A percentile compares a stretch with the other conserved stretches of the same genome.
Conservation (phyloP, 2,797 vertebrate species). For the Sebastes umbrosus region DNA sequence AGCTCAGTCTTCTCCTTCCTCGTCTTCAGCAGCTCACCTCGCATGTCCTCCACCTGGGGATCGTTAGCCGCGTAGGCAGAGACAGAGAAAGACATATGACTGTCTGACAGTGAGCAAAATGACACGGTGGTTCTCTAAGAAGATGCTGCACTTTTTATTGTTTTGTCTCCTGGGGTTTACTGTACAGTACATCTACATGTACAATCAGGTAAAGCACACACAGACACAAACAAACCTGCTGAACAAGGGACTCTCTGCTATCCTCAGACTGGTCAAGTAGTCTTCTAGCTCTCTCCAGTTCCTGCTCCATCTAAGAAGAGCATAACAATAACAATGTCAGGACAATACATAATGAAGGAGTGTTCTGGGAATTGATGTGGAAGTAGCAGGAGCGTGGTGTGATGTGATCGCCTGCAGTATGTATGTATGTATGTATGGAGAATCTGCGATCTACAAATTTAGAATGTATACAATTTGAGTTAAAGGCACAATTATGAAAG, state of each 20-base stretch:
- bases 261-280: conserved; percentile 88
- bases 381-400: neutral
- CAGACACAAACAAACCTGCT: conserved; percentile 83
- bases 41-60: conserved; percentile 89
- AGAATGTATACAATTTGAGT: neutral
- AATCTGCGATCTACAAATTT: neutral
- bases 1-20: conserved; percentile 83
- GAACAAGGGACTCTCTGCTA: conserved; percentile 85
- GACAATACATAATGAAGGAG: neutral
- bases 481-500: neutral
- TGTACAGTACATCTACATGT: neutral
- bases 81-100: conserved; percentile 14
- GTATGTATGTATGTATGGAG: neutral
- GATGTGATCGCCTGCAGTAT: neutral
- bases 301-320: conserved; percentile 83
- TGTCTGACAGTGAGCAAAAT: conserved; percentile 7
- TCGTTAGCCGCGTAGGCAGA: neutral
- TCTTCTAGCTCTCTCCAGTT: conserved; percentile 84
- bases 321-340: neutral
- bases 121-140: neutral
- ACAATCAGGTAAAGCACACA: conserved; percentile 3
- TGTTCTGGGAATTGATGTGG: neutral
- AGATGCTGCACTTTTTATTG: neutral
- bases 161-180: conserved; percentile 17
- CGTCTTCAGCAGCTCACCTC: conserved; percentile 83